phyloP scores from a whole-genome alignment of 2,888 invertebrate species.

The Ditylenchus weischeri region DNA sequence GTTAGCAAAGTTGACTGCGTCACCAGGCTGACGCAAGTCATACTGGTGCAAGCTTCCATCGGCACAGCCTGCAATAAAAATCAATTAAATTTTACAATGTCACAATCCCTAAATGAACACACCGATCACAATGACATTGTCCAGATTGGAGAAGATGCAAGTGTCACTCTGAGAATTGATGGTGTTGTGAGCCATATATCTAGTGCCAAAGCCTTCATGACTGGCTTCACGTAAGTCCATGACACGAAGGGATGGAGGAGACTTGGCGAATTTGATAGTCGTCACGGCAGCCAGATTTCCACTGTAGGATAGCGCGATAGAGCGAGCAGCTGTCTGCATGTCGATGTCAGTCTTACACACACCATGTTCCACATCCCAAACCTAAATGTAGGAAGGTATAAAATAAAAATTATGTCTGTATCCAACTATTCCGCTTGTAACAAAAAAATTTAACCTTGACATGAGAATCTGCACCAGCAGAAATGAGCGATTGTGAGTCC shows the following conservation, averaged over 20 bases:
- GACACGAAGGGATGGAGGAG: constrained; percentile 61
- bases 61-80: constrained; percentile 27
- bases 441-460: constrained; percentile 64
- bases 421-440: too few species aligned
- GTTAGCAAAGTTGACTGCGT: constrained; percentile 64
- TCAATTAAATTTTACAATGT: neutral
- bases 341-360: constrained; percentile 85
- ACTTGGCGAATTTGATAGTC: constrained; percentile 49
- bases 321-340: constrained; percentile 70
- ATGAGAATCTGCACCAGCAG: constrained; percentile 90
- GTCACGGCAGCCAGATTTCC: constrained; percentile 50
- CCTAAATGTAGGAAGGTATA: constrained; percentile 68
- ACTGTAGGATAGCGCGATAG: constrained; percentile 52
- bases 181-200: constrained; percentile 10
- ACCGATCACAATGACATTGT: constrained; percentile 81
- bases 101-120: constrained; percentile 1
- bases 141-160: constrained; percentile 81
- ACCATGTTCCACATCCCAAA: constrained; percentile 81
- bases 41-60: constrained; percentile 72
- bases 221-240: constrained; percentile 66
- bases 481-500: constrained; percentile 83
- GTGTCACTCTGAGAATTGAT: constrained; percentile 36
- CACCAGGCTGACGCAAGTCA: constrained; percentile 71
- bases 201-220: constrained; percentile 52
- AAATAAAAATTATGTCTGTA: too few species aligned